Base-by-base conservation (phyloP, 2,888 invertebrate genomes). In the Scotopteryx bipunctaria region DNA sequence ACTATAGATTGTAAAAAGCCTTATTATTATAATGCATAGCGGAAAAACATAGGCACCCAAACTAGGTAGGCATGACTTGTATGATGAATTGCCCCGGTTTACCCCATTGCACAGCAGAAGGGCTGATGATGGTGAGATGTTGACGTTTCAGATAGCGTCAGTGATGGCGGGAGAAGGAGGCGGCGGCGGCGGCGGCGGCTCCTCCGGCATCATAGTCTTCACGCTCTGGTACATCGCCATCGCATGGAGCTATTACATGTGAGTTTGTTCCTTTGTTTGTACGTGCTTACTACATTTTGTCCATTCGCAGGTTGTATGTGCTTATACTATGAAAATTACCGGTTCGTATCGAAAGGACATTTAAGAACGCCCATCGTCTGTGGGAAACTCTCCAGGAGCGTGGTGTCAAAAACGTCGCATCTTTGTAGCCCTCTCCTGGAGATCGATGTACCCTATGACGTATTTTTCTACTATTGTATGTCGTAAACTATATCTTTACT, bases 151-250 rank as follows among this genome's bases (percentile, higher is more conserved):
- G 42, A 15, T 5, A 32, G 2, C 31, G 15, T 42, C 42, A 32
- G 27, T 19, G 16, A 41, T 36, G 41, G 35, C 41, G 9, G 47
- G 14, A 1, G 41, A 35, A 11, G 47, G 13, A 19, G 43, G 43
- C 11, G 36, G 41, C 9, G 31, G 31, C 16, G 48, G 29, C 8
- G 40, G 38, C 41, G 40, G 25, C 17, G 40, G 19, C n/a, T 11
- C 29, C 14, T 29, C 11, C n/a, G 78, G 78, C 13, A 81, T 87
- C 41, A 50, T 87, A 19, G 48, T 84, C 33, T 88, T 88, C 63
- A 38, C 70, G 1, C 69, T 88, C 25, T 88, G 88, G 88, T 89
- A 87, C 67, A 47, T 81, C 38, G 77, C 61, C 25, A 81, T 89
- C 41, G 81, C 77, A 0, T 58, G 64, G 54, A 76, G 74, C 57